phyloP scores from a whole-genome alignment of 2,797 vertebrate species.

The Pyrocephalus nanus region DNA sequence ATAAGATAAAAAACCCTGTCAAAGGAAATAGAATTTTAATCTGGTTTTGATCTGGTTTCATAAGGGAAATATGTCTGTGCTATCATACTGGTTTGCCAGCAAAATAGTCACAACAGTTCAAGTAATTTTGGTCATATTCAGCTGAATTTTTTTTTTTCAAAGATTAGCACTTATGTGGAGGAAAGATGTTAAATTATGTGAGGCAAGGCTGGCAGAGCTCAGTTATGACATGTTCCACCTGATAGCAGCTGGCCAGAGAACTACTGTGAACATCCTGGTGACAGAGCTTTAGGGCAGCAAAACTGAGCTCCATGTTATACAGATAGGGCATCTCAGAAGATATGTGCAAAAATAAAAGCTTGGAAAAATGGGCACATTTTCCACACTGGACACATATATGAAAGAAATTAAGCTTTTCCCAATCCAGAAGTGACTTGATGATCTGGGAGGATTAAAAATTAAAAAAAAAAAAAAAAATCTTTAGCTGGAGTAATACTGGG shows the following conservation, averaged over 20 bases:
- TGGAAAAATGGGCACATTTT: not conserved
- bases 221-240: not conserved
- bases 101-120: not conserved
- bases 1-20: not conserved
- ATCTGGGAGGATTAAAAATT: not conserved
- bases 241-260: not conserved
- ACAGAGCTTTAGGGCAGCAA: not conserved
- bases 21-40: slow-evolving; percentile 3
- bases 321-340: not conserved
- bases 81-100: not conserved
- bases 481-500: not conserved
- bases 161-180: not conserved
- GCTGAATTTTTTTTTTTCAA: not conserved
- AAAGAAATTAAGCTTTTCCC: not conserved
- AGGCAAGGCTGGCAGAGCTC: not conserved
- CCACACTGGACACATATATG: not conserved
- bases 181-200: not conserved
- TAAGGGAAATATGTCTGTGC: not conserved
- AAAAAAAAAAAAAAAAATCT: not conserved
- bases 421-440: not conserved
- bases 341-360: not conserved
- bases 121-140: not conserved
- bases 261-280: not conserved
- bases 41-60: not conserved
- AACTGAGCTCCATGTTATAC: not conserved